These are phyloP conservation scores for Diadophis punctatus DNA, from an alignment of 2,113 vertebrate species.

Conservation along the genomic window DNA sequence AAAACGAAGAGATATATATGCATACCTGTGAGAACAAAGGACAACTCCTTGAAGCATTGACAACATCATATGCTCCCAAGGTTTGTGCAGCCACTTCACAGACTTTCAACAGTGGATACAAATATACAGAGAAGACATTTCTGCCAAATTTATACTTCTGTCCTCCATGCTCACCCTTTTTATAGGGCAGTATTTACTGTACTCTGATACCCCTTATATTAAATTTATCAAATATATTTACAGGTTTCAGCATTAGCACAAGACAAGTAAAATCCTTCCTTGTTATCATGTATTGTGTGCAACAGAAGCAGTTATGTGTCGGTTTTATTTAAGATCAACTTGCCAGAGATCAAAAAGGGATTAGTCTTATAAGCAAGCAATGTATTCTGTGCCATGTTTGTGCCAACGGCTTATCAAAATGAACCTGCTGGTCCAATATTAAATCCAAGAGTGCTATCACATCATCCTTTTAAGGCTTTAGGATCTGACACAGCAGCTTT, in stretches of 20 bases:
- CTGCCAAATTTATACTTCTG: neutral
- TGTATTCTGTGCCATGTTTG: constrained; percentile 28
- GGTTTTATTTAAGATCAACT: constrained; percentile 32
- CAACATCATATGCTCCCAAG: neutral
- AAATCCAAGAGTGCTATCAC: constrained; percentile 36
- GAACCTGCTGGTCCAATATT: neutral
- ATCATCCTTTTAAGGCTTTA: constrained; percentile 36
- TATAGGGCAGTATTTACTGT: neutral
- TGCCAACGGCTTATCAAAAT: constrained; percentile 32
- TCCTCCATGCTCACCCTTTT: neutral
- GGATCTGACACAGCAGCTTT: constrained; percentile 3
- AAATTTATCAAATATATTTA: neutral
- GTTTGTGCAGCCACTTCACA: neutral
- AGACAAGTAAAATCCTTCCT: neutral
- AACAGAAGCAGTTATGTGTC: fast-evolving
- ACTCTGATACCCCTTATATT: neutral
- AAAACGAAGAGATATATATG: neutral
- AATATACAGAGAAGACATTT: neutral
- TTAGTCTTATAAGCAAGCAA: constrained; percentile 35
- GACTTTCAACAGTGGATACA: neutral
- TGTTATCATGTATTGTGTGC: constrained; percentile 10
- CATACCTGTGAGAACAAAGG: neutral
- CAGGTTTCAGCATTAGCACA: neutral
- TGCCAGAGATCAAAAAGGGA: constrained; percentile 27
- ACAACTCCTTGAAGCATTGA: neutral